Percentiles rank a stretch among this genome's conserved stretches.
Conservation (phyloP, 2,797 vertebrate genomes). For the Linurgus olivaceus region DNA sequence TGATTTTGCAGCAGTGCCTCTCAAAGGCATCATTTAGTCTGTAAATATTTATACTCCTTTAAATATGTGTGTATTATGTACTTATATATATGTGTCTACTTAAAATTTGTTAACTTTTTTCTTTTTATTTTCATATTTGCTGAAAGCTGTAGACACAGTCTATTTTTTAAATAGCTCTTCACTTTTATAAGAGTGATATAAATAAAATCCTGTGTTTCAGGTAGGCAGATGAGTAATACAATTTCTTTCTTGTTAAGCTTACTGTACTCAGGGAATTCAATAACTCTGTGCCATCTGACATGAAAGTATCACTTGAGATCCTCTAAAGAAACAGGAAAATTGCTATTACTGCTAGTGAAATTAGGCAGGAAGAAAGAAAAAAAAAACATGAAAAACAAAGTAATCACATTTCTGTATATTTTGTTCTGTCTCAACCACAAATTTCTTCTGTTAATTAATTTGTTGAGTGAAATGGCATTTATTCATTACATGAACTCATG, state of each 20-base stretch:
- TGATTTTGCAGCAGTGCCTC: neutral
- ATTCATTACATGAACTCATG: neutral
- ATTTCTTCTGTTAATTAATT: conserved; percentile 30
- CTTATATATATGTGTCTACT: neutral
- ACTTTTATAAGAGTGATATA: neutral
- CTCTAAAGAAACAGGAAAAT: conserved; percentile 15
- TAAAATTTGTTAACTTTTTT: neutral
- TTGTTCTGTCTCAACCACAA: neutral
- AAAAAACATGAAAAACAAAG: neutral
- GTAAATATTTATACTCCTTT: neutral
- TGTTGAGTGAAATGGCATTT: neutral
- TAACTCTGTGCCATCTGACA: neutral
- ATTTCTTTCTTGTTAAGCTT: neutral
- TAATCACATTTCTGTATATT: conserved; percentile 3
- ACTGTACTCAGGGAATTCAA: neutral
- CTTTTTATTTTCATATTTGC: neutral
- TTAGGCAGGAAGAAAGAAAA: conserved; percentile 11
- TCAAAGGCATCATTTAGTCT: neutral
- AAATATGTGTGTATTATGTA: neutral
- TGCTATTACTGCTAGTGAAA: neutral
- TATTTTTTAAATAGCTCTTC: neutral
- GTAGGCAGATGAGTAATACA: neutral
- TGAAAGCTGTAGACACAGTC: neutral
- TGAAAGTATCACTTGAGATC: neutral
- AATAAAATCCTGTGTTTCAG: neutral